Evolutionary conservation across 2,888 invertebrate species (phyloP).

Genomic region (Morpho helenor): DNA sequence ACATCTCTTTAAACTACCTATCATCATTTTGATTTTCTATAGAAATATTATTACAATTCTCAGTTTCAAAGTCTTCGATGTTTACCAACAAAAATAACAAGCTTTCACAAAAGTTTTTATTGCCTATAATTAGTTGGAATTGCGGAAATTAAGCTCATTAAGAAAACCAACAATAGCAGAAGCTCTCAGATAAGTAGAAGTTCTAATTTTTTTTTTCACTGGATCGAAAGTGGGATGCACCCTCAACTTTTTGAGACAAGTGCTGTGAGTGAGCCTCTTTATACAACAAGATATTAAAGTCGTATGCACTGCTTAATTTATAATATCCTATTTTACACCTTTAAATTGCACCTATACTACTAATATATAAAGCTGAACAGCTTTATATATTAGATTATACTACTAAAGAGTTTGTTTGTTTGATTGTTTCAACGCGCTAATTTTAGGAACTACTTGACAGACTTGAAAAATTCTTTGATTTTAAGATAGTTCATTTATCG

Average conservation of each 20-base stretch:
- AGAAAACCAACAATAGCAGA: slow-evolving; percentile 22
- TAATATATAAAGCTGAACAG: too few species aligned
- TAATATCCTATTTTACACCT: not conserved
- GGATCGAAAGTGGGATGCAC: slow-evolving; percentile 13
- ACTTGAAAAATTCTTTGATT: too few species aligned
- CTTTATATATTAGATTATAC: too few species aligned
- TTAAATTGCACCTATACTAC: not conserved
- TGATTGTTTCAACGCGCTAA: too few species aligned
- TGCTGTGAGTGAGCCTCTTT: slow-evolving; percentile 2
- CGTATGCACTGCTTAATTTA: not conserved
- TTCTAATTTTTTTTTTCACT: slow-evolving; percentile 13
- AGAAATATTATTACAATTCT: too few species aligned
- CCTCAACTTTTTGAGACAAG: slow-evolving; percentile 13
- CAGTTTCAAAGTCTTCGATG: too few species aligned
- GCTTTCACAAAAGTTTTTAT: slow-evolving; percentile 14
- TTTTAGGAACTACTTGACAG: too few species aligned
- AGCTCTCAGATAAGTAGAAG: slow-evolving; percentile 17
- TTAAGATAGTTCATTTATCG: too few species aligned
- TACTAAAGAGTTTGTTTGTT: too few species aligned
- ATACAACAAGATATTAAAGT: not conserved
- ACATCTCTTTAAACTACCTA: too few species aligned
- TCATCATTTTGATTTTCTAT: too few species aligned
- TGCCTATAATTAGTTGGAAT: slow-evolving; percentile 17
- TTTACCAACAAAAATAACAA: slow-evolving; percentile 6
- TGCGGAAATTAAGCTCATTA: slow-evolving; percentile 22